Evolutionary conservation across 1,140 invertebrate genomes (phyloP).

Genomic region (Lepidurus couesii): DNA sequence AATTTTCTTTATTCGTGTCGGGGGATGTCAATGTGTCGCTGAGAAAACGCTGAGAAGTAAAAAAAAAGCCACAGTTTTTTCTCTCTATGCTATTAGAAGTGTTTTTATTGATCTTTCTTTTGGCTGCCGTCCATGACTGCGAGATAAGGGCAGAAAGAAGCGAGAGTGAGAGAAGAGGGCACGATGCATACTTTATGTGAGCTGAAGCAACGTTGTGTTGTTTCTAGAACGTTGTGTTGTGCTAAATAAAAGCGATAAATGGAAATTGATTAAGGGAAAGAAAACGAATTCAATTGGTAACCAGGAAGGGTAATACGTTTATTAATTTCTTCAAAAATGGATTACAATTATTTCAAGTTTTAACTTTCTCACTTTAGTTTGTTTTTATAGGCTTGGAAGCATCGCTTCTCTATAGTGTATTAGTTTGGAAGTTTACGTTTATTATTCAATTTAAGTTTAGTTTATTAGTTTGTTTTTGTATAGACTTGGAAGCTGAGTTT

Average conservation of each 20-base stretch:
- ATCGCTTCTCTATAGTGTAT: too few species aligned
- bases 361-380: too few species aligned
- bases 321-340: too few species aligned
- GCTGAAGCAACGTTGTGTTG: neutral
- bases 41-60: neutral
- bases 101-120: constrained; percentile 11
- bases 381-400: too few species aligned
- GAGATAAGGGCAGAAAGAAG: neutral
- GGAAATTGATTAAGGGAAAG: too few species aligned
- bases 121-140: neutral
- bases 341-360: too few species aligned
- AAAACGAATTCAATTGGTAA: too few species aligned
- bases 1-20: neutral
- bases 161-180: neutral
- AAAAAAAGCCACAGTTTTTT: neutral
- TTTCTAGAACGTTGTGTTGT: neutral
- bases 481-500: too few species aligned
- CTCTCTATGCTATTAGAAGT: neutral
- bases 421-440: too few species aligned
- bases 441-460: too few species aligned
- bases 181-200: neutral
- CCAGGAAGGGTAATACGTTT: too few species aligned
- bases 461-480: too few species aligned
- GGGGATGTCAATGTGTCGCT: neutral
- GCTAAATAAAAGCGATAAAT: neutral